Evolutionary conservation across 1,140 invertebrate species (phyloP), one percentile per base, ranked within the genome.

Genomic region (Brevipalpus yothersi): DNA sequence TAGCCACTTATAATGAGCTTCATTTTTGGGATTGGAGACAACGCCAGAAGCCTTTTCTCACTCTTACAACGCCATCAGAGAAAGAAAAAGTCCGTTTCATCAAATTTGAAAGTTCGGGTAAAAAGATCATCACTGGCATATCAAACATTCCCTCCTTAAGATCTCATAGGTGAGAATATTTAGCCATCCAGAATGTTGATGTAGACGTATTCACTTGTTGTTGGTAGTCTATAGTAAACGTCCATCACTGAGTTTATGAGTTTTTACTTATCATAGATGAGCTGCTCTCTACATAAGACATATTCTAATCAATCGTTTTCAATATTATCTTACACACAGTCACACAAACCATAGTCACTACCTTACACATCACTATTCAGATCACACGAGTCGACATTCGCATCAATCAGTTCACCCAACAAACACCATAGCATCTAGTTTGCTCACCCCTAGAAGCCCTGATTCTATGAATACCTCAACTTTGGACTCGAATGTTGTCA

Each of bases 1-100:
- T 91, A 65, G 86, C 86, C 19, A 85, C 83, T 1, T 80, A 77
- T 65, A 88, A 88, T 75, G 80, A 83, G 69, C 72, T 91, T 17
- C 81, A 84, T 69, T 89, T 90, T 71, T 90, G 86, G 87, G 84
- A 90, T 67, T 90, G 86, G 87, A 82, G 78, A 68, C 75, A 79
- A 63, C 10, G 10, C 12, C 75, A 80, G 0, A 75, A 81, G 65
- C 86, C 85, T 0, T 84, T 86, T 69, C 79, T 80, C 17, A 63
- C 45, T 76, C 80, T 67, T 61, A 59, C 60, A 53, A 71, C 72
- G 39, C 63, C 40, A 23, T 60, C 66, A 59, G 65, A 67, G n/a
- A 70, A 65, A 64, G 71, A 73, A 60, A 66, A 68, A 64, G 66
- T 72, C 41, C 68, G 68, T 19, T 88, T 83, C 75, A 82, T 91